phyloP scores from a whole-genome alignment of 30 jellyfish, hydroid and myxozoan genomes.

The Calvadosia cruxmelitensis region DNA sequence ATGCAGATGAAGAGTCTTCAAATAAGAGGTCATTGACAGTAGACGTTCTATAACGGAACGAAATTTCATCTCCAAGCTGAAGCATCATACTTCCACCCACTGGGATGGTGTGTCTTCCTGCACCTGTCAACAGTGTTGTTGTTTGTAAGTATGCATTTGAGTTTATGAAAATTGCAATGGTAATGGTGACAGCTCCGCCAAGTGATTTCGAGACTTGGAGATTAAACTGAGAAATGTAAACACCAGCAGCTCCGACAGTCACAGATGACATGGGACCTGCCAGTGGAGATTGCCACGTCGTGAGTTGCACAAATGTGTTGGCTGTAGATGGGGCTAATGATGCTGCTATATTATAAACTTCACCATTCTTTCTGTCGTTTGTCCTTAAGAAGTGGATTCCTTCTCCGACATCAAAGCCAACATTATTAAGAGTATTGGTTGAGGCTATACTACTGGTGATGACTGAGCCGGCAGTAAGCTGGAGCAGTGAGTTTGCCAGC shows the following conservation, averaged over 20 bases:
- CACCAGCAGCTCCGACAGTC: background rate
- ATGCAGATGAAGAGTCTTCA: background rate
- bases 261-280: background rate
- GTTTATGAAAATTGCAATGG: background rate
- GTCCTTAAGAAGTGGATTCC: background rate
- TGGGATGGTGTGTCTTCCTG: background rate
- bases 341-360: background rate
- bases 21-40: background rate
- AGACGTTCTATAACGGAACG: background rate
- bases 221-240: background rate
- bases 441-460: background rate
- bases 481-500: background rate
- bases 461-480: background rate
- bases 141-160: background rate
- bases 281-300: background rate
- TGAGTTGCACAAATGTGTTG: background rate
- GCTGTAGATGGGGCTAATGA: background rate
- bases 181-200: background rate
- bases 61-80: background rate
- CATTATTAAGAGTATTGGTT: background rate
- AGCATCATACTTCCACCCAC: background rate
- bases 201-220: background rate
- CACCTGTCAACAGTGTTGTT: background rate
- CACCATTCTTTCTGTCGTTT: background rate
- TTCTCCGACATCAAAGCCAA: background rate